Percentiles rank a stretch among this genome's conserved stretches.
These are phyloP conservation scores for Eucera pruinosa DNA, from an alignment of 2,888 invertebrate genomes.

Conservation along the genomic window DNA sequence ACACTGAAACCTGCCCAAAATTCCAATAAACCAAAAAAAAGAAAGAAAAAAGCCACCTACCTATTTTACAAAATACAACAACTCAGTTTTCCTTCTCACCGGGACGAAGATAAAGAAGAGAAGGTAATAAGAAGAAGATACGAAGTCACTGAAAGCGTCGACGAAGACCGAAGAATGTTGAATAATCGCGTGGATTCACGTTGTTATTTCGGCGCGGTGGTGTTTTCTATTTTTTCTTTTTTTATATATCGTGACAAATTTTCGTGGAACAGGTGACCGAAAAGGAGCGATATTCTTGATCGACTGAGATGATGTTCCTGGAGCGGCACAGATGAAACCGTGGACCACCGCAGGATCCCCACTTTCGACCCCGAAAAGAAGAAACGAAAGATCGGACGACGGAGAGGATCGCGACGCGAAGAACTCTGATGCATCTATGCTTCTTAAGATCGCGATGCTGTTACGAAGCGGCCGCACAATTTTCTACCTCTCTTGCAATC, in stretches of 20 bases:
- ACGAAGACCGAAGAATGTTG: not conserved
- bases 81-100: too few relatives aligned
- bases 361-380: conserved; percentile 59
- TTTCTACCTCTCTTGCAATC: conserved; percentile 66
- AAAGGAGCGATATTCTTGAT: conserved; percentile 76
- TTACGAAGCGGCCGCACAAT: conserved; percentile 70
- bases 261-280: too few relatives aligned
- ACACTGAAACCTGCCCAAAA: too few relatives aligned
- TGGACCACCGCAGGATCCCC: conserved; percentile 59
- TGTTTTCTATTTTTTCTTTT: too few relatives aligned
- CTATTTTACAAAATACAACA: too few relatives aligned
- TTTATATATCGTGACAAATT: too few relatives aligned
- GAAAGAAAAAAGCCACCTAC: too few relatives aligned
- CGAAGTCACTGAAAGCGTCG: not conserved
- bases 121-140: too few relatives aligned
- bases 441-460: conserved; percentile 58
- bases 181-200: not conserved
- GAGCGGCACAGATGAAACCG: conserved; percentile 45
- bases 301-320: conserved; percentile 71
- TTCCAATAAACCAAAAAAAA: too few relatives aligned
- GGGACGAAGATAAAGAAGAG: too few relatives aligned
- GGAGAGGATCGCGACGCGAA: conserved; percentile 61
- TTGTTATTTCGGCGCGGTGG: not conserved
- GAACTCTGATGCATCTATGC: conserved; percentile 62
- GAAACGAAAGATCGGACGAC: conserved; percentile 54